Base-by-base conservation (phyloP, 2,797 vertebrate species). In the Morus bassanus region DNA sequence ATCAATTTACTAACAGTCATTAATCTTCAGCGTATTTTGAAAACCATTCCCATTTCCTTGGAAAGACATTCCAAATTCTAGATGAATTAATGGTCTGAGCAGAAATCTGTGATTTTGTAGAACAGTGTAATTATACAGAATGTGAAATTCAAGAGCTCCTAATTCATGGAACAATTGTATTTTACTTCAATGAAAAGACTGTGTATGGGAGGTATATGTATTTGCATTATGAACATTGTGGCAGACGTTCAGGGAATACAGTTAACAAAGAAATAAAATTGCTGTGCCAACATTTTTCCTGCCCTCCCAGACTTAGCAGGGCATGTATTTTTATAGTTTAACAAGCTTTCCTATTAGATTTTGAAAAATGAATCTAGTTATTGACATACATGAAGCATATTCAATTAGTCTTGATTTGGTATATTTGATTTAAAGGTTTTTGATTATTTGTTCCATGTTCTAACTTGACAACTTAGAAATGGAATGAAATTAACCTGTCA, bases 341-440 rank as follows among this genome's bases (percentile, higher is more conserved):
- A 96, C 90, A 95, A 97, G 93, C 83, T 91, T 97, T 89, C 94
- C 72, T 96, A 93, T 96, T 97, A 97, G 87, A 82, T 89, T 95
- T 95, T 97, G 96, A 97, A 95, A 97, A 97, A 97, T 96, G 46
- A 93, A 96, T 96, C 88, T 92, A 60, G 64, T 96, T 97, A 97
- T 97, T 96, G 96, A 90, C 91, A 74, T 82, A 87, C 78, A 92
- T 75, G 78, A 96, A 95, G 85, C 50, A 72, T 94, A 96, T 92
- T 96, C 94, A 97, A 96, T 97, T 97, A 97, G 93, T 95, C 93
- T 96, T 91, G 93, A 97, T 97, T 97, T 95, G 82, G 78, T 97
- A 65, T 96, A 94, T 97, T 96, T 97, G 97, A 97, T 97, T 97
- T 97, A 97, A 96, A 96, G 91, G 91, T 73, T 97, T 97, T 96